Base-by-base conservation (phyloP, 2,888 invertebrate genomes). In the Druceiella hillmani region DNA sequence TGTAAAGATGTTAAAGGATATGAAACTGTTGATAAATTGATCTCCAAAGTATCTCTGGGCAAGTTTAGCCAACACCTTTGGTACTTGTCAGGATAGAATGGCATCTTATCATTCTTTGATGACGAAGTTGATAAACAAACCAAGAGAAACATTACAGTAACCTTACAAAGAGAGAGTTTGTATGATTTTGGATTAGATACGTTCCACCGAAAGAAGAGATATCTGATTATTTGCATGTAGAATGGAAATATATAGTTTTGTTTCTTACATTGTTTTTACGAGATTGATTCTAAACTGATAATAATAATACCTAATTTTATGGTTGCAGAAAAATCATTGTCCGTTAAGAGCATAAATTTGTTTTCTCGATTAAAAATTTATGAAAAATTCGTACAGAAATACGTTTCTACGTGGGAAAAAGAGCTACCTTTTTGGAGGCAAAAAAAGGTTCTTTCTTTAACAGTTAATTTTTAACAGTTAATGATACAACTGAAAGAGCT, bases 141-240 rank as follows among this genome's bases (percentile, higher is more conserved):
- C 33, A 43, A 45, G 35, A 14, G 3, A 36, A 40, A 26, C 9
- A 35, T 44, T 13, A 33, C 36, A 38, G 28, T n/a, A 25, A 44
- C 38, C 34, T 44, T 41, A 35, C 34, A 36, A 26, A 45, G 35
- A 42, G 41, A 45, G 17, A 40, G 37, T 37, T 32, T 34, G 22
- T 34, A 28, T 37, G 42, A 37, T 42, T 40, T 35, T 29, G 11
- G 17, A 42, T 43, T 30, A 38, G 36, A 38, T 47, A 41, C 33
- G 34, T 43, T 38, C 41, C 43, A 40, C 45, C 45, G 30, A 43
- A 44, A 14, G 38, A 44, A 43, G 45, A 44, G 20, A 38, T 41
- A 35, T 39, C 38, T 38, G 15, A 26, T 26, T 31, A 31, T 36
- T 39, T 38, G 17, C 30, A 29, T 33, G 17, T 31, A 30, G 32